Evolutionary conservation across 2,113 vertebrate genomes (phyloP).

Genomic region (Oryzias woworae): DNA sequence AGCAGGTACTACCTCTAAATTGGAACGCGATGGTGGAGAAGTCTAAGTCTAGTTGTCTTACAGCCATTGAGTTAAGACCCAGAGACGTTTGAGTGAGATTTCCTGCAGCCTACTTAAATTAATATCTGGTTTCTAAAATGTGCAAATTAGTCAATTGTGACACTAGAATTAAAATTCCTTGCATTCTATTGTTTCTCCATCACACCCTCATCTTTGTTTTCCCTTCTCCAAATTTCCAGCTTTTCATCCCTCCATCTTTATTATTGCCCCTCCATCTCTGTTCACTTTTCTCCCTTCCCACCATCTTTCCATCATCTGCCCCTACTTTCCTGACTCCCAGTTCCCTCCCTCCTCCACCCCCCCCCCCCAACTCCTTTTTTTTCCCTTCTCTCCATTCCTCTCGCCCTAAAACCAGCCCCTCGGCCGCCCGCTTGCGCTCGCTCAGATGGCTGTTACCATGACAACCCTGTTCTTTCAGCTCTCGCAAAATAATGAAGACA

Average conservation of each 20-base stretch:
- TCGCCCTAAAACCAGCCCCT: slow-evolving; percentile 85
- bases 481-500: slow-evolving; percentile 99
- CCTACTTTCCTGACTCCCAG: slow-evolving; percentile 38
- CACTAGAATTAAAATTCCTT: slow-evolving; percentile 44
- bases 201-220: slow-evolving; percentile 33
- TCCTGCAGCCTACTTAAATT: slow-evolving; percentile 61
- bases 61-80: slow-evolving; percentile 3
- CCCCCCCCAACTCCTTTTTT: slow-evolving; percentile 8
- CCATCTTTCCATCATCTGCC: slow-evolving; percentile 7
- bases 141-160: slow-evolving; percentile 65
- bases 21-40: no score
- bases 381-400: slow-evolving; percentile 66
- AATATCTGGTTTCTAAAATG: slow-evolving; percentile 62
- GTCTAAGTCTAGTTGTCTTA: no score
- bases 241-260: slow-evolving; percentile 44
- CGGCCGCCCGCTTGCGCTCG: slow-evolving; percentile 77
- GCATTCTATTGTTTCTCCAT: slow-evolving; percentile 37
- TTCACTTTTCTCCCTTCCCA: slow-evolving; percentile 35
- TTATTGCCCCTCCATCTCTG: slow-evolving; percentile 61
- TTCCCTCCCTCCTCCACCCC: slow-evolving; percentile 6
- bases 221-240: slow-evolving; percentile 40
- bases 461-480: slow-evolving; percentile 99
- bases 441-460: slow-evolving; percentile 97
- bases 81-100: slow-evolving; percentile 49
- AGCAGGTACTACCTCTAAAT: no score